These are phyloP conservation scores for Oscheius onirici DNA, from an alignment of 2,888 invertebrate genomes.

Conservation along the genomic window DNA sequence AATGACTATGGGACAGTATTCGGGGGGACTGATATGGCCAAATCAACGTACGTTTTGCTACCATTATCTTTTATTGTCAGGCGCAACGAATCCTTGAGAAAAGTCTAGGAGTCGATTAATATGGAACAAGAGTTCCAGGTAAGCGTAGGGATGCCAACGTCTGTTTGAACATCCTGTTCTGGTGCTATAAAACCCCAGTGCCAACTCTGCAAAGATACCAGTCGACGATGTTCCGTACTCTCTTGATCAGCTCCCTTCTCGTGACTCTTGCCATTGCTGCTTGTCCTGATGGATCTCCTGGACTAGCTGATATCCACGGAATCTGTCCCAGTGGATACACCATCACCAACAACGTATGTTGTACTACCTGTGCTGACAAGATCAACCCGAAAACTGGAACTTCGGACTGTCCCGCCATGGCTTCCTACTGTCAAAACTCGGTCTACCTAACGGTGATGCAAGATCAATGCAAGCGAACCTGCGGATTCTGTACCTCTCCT, in stretches of 20 bases:
- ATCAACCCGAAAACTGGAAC: background rate
- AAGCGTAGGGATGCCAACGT: too few species aligned
- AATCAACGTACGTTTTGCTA: too few species aligned
- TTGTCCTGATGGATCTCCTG: conserved; percentile 44
- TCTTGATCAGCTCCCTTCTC: background rate
- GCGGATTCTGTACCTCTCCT: background rate
- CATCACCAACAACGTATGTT: conserved; percentile 65
- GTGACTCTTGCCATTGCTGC: conserved; percentile 32
- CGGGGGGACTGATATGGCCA: too few species aligned
- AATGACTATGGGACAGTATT: too few species aligned
- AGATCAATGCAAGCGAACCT: background rate
- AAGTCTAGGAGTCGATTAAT: too few species aligned
- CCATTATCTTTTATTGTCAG: too few species aligned
- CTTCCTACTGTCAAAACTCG: background rate
- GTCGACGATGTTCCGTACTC: background rate
- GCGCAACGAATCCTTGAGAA: too few species aligned
- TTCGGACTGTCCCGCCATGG: background rate
- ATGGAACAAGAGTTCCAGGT: too few species aligned
- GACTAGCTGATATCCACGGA: conserved; percentile 37
- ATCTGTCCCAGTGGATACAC: conserved; percentile 63
- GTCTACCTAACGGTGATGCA: background rate
- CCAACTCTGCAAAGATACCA: background rate
- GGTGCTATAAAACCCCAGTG: too few species aligned
- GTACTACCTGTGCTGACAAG: conserved; percentile 37
- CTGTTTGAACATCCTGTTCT: too few species aligned